These are phyloP conservation scores for Agrochola lychnidis DNA, from an alignment of 2,888 invertebrate species.

Conservation along the genomic window DNA sequence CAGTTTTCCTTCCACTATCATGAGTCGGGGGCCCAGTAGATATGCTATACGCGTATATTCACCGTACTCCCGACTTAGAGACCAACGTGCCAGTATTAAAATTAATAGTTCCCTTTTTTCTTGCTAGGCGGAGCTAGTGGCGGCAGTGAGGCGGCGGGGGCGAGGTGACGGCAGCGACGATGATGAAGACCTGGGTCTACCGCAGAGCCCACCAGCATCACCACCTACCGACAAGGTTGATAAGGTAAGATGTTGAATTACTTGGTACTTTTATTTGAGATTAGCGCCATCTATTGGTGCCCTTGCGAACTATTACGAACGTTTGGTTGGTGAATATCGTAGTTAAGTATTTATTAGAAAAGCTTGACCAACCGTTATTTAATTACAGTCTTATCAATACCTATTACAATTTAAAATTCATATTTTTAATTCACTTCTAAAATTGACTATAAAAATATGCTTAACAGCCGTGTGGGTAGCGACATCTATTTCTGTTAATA, in stretches of 20 bases:
- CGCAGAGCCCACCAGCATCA: slow-evolving; percentile 94
- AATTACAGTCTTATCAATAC: neutral
- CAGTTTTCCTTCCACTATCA: neutral
- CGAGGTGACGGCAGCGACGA: slow-evolving; percentile 93
- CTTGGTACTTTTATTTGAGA: fast-evolving
- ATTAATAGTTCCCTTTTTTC: slow-evolving; percentile 45
- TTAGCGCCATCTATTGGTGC: slow-evolving; percentile 40
- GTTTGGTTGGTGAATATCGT: neutral
- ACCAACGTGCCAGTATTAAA: neutral
- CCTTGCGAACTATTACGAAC: neutral
- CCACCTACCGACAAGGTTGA: slow-evolving; percentile 90
- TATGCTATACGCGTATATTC: neutral
- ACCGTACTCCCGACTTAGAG: neutral
- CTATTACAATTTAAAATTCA: neutral
- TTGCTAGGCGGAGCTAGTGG: slow-evolving; percentile 94
- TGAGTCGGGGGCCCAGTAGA: neutral
- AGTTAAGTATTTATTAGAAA: neutral
- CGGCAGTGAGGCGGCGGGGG: slow-evolving; percentile 93
- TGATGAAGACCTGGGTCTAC: slow-evolving; percentile 94
- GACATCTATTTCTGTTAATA: slow-evolving; percentile 19
- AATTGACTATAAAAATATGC: fast-evolving
- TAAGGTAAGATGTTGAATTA: slow-evolving; percentile 76
- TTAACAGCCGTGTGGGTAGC: fast-evolving
- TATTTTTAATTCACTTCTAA: neutral
- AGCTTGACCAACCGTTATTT: neutral